Evolutionary conservation across 2,113 vertebrate genomes (phyloP).

Genomic region (Silurus asotus): DNA sequence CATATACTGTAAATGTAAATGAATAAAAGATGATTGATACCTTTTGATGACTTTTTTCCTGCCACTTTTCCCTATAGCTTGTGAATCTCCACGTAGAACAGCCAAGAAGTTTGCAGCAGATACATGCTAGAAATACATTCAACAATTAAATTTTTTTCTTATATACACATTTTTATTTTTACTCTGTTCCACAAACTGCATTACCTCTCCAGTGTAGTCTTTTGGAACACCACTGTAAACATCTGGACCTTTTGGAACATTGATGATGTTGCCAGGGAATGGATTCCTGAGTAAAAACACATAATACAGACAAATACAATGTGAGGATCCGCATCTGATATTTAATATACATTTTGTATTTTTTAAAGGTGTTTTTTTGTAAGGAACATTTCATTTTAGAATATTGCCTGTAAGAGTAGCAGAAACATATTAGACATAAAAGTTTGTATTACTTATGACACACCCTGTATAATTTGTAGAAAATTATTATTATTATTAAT

Average conservation of each 20-base stretch:
- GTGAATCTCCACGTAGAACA: conserved; percentile 6
- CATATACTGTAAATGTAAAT: too few relatives aligned
- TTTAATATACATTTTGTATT: too few relatives aligned
- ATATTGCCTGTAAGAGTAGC: too few relatives aligned
- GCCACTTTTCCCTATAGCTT: neutral
- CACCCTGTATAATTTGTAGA: too few relatives aligned
- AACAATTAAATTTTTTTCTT: neutral
- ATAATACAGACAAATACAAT: too few relatives aligned
- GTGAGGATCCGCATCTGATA: too few relatives aligned
- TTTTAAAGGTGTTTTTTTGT: too few relatives aligned
- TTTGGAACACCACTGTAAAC: conserved; percentile 25
- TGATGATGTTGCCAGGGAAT: conserved; percentile 29
- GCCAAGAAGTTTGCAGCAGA: conserved; percentile 31
- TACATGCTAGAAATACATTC: conserved; percentile 11
- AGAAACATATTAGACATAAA: too few relatives aligned
- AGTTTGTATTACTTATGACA: too few relatives aligned
- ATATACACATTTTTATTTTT: neutral
- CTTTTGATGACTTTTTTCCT: conserved; percentile 23
- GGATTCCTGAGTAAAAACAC: conserved; percentile 27
- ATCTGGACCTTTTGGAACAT: conserved; percentile 23
- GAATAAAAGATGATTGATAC: neutral
- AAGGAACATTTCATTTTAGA: too few relatives aligned
- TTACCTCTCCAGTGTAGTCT: conserved; percentile 34
- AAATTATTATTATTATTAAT: too few relatives aligned
- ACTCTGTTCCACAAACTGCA: neutral